Evolutionary conservation across 1,140 invertebrate genomes (phyloP).

Genomic region (Micrasema minimum): DNA sequence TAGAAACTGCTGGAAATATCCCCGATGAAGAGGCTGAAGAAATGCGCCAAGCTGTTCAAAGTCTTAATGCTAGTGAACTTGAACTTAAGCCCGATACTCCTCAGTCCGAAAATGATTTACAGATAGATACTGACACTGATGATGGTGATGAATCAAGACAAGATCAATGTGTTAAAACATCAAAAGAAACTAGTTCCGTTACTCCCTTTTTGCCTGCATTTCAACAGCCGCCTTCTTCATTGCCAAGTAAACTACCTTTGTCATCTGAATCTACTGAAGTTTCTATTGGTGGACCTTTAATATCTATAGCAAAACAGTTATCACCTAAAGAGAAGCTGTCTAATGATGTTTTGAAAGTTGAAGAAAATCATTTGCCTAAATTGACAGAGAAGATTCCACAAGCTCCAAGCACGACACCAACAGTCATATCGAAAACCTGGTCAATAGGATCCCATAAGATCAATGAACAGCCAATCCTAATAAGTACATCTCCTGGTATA

Average conservation of each 20-base stretch:
- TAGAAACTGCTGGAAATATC: constrained; percentile 65
- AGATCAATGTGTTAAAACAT: constrained; percentile 58
- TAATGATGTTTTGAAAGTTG: constrained; percentile 37
- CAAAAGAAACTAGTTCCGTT: constrained; percentile 11
- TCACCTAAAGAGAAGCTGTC: constrained; percentile 10
- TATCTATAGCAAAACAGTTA: constrained; percentile 51
- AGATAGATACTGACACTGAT: constrained; percentile 89
- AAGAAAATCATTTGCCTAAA: constrained; percentile 46
- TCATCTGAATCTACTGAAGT: constrained; percentile 54
- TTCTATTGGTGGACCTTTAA: constrained; percentile 42
- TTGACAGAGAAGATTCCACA: constrained; percentile 64
- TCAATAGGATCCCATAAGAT: constrained; percentile 61
- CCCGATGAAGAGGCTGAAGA: constrained; percentile 79
- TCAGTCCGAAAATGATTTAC: constrained; percentile 83
- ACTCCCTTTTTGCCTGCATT: constrained; percentile 19
- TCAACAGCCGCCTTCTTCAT: constrained; percentile 2
- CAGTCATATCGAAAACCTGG: constrained; percentile 68
- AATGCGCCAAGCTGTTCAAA: constrained; percentile 81
- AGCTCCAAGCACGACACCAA: constrained; percentile 65
- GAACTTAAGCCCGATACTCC: constrained; percentile 86
- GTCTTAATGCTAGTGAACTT: constrained; percentile 76
- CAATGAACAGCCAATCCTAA: constrained; percentile 60
- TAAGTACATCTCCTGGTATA: constrained; percentile 54
- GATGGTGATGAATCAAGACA: constrained; percentile 67
- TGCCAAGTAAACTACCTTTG: constrained; percentile 46